phyloP scores from a whole-genome alignment of 2,113 vertebrate species.

The Esox niger region DNA sequence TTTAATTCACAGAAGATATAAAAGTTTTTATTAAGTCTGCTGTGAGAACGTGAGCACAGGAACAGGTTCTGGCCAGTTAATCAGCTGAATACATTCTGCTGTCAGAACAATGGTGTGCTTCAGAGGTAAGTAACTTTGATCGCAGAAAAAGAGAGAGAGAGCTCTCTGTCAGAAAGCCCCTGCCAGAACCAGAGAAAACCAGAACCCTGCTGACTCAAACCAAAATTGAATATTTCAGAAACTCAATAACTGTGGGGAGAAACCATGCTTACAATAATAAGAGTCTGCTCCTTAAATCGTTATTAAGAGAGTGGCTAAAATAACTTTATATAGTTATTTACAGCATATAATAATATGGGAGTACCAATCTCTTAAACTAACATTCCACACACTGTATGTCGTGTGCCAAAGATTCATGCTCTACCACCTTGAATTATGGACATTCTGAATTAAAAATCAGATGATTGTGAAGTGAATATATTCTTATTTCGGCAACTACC shows the following conservation, averaged over 20 bases:
- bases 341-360: too few relatives aligned
- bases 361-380: too few relatives aligned
- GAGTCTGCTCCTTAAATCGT: neutral
- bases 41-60: neutral
- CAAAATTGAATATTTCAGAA: neutral
- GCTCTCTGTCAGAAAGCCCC: neutral
- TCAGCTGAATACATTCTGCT: constrained; percentile 11
- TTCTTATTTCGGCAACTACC: too few relatives aligned
- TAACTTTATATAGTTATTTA: too few relatives aligned
- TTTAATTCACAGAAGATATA: too few relatives aligned
- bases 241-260: neutral
- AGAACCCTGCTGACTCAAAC: neutral
- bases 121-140: constrained; percentile 3
- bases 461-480: too few relatives aligned
- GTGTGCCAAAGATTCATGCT: too few relatives aligned
- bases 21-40: constrained; percentile 39
- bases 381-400: too few relatives aligned
- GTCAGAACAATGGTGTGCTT: neutral
- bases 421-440: too few relatives aligned
- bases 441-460: too few relatives aligned
- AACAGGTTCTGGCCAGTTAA: constrained; percentile 17
- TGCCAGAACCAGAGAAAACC: neutral
- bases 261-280: neutral
- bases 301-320: too few relatives aligned
- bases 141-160: neutral